Percentiles rank a stretch among this genome's conserved stretches.
phyloP scores from a whole-genome alignment of 2,888 invertebrate species.

The Coenonympha arcania region DNA sequence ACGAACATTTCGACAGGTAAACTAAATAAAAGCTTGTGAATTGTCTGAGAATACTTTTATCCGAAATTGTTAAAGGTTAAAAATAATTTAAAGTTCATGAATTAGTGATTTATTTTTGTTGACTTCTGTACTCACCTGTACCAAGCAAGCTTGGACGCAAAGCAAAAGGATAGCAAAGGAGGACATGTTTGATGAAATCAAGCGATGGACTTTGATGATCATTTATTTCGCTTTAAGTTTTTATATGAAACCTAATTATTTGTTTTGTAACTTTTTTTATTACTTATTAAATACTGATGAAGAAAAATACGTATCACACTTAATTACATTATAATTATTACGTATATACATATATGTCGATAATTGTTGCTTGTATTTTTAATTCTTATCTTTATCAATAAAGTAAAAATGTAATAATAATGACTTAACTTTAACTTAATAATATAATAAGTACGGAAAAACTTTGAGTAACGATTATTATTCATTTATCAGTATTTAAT shows the following conservation, averaged over 20 bases:
- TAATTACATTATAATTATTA: too few relatives aligned
- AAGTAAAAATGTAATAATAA: slow-evolving; percentile 6
- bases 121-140: slow-evolving; percentile 40
- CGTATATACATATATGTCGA: too few relatives aligned
- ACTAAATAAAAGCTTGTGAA: too few relatives aligned
- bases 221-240: not conserved
- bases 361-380: too few relatives aligned
- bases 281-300: too few relatives aligned
- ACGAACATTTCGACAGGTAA: too few relatives aligned
- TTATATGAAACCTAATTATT: slow-evolving; percentile 9
- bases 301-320: too few relatives aligned
- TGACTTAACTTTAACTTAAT: slow-evolving; percentile 3
- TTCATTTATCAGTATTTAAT: not conserved
- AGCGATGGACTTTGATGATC: not conserved
- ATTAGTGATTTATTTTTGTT: not conserved
- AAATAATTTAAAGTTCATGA: not conserved
- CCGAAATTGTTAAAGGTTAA: not conserved
- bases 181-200: slow-evolving; percentile 33
- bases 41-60: not conserved
- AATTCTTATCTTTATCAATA: too few relatives aligned
- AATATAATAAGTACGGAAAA: not conserved
- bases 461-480: too few relatives aligned
- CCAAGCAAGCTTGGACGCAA: slow-evolving; percentile 41
- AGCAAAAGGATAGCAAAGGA: slow-evolving; percentile 33
- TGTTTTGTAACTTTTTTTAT: not conserved